Base-by-base conservation (phyloP, 2,888 invertebrate species). In the Coremacera marginata region DNA sequence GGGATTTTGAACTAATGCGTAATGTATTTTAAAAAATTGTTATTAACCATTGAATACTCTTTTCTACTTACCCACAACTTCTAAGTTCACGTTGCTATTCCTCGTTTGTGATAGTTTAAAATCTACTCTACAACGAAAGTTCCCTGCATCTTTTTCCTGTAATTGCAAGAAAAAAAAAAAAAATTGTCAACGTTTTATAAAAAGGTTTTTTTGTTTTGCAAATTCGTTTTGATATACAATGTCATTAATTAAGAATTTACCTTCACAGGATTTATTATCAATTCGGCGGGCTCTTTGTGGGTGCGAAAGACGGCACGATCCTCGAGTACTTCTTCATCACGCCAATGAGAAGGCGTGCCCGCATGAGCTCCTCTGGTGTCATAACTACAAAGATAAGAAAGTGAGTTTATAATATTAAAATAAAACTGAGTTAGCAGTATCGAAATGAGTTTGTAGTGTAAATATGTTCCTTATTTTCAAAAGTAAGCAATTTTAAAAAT, bases 101-200 rank as follows among this genome's bases (percentile, higher is more conserved):
- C 94, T 91, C 78, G 95, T 95, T 75, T 94, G 94, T 70, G 94
- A 93, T 86, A 93, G 92, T 88, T 94, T 94, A 90, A 94, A 95
- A 89, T 95, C 95, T 79, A 95, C 94, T 82, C 95, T 91, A 89
- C 95, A 95, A 83, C 94, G 92, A 90, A 95, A 95, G 83, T 93
- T 91, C 70, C 94, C 94, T 71, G 92, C 93, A 89, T 95, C 95
- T 84, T 91, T 91, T 87, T 93, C 93, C 86, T 91, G 90, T 73
- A 79, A 78, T 86, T 91, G 90, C 72, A 79, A 78, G 70, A 8
- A 2, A 51, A 22, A 57, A 27, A 75, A 22, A 75, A 63, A 76
- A 65, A 37, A 44, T 22, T 51, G 70, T 77, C 49, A 79, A 78
- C 81, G 82, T 82, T 19, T 19, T 19, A 55, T n/a, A 55, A 55